Percentiles rank a stretch among this genome's conserved stretches.
Conservation (phyloP, 2,888 invertebrate genomes). For the Drosophila quasianomalipes region DNA sequence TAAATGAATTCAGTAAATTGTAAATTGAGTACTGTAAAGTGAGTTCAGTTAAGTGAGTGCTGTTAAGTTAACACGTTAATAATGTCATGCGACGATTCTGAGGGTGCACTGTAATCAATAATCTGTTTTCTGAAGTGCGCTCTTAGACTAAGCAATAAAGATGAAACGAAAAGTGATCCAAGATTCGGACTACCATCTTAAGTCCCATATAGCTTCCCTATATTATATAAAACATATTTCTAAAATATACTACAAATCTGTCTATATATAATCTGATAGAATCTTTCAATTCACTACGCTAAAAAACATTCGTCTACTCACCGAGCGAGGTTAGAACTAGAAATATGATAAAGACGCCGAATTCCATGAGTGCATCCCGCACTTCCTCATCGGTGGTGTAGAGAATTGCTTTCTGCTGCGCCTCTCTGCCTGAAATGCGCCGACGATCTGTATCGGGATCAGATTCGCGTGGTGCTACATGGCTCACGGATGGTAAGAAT, state of each 20-base stretch:
- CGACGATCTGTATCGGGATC: background rate
- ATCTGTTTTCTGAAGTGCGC: background rate
- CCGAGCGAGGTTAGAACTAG: slow-evolving; percentile 64
- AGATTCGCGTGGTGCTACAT: background rate
- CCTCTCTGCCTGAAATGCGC: background rate
- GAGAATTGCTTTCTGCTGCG: slow-evolving; percentile 27
- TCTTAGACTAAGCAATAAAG: background rate
- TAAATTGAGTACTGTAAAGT: background rate
- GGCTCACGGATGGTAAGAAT: background rate
- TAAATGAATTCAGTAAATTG: background rate
- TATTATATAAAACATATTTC: background rate
- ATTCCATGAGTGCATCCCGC: slow-evolving; percentile 70
- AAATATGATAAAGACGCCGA: slow-evolving; percentile 65
- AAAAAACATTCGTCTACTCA: slow-evolving; percentile 31
- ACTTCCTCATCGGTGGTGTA: slow-evolving; percentile 73
- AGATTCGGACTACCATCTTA: background rate
- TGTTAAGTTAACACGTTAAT: background rate
- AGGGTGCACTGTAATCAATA: background rate
- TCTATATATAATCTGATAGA: background rate
- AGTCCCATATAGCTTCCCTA: background rate
- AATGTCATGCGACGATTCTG: background rate
- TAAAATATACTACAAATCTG: background rate
- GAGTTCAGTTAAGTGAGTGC: background rate
- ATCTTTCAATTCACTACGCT: background rate
- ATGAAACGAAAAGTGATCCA: background rate